Percentiles rank a stretch among this genome's conserved stretches.
phyloP scores from a whole-genome alignment of 2,888 invertebrate species.

The Epicampocera succincta region DNA sequence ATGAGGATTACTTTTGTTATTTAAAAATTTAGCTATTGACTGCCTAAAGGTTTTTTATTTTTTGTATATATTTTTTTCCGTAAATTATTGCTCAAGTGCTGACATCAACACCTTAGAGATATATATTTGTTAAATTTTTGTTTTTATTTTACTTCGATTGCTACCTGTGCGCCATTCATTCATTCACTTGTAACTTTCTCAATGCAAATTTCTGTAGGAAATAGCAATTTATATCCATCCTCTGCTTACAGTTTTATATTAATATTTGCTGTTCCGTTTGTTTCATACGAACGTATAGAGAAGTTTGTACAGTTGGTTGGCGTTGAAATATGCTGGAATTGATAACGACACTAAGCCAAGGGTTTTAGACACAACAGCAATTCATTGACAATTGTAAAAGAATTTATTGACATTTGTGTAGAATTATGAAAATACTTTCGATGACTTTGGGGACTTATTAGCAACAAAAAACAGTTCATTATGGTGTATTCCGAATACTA shows the following conservation, averaged over 20 bases:
- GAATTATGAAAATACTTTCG: not conserved
- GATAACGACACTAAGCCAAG: slow-evolving; percentile 17
- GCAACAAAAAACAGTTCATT: no score
- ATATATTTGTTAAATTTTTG: slow-evolving; percentile 13
- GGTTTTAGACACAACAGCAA: slow-evolving; percentile 28
- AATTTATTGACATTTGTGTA: slow-evolving; percentile 25
- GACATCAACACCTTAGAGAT: slow-evolving; percentile 30
- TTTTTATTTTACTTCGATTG: slow-evolving; percentile 1
- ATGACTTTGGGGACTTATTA: not conserved
- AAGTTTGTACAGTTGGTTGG: slow-evolving; percentile 20
- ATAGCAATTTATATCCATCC: slow-evolving; percentile 52
- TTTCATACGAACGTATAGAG: not conserved
- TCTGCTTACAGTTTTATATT: slow-evolving; percentile 3
- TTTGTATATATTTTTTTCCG: no score
- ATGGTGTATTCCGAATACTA: no score
- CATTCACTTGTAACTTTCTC: not conserved
- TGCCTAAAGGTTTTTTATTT: slow-evolving; percentile 22
- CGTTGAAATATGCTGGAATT: slow-evolving; percentile 27
- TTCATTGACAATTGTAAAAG: slow-evolving; percentile 27
- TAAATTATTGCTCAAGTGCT: slow-evolving; percentile 40
- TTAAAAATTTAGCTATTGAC: slow-evolving; percentile 26
- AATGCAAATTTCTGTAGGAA: slow-evolving; percentile 27
- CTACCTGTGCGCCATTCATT: not conserved
- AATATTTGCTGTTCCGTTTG: slow-evolving; percentile 2
- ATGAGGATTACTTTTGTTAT: slow-evolving; percentile 31